Conservation (phyloP, 1,140 invertebrate species). For the Rhysida immarginata region DNA sequence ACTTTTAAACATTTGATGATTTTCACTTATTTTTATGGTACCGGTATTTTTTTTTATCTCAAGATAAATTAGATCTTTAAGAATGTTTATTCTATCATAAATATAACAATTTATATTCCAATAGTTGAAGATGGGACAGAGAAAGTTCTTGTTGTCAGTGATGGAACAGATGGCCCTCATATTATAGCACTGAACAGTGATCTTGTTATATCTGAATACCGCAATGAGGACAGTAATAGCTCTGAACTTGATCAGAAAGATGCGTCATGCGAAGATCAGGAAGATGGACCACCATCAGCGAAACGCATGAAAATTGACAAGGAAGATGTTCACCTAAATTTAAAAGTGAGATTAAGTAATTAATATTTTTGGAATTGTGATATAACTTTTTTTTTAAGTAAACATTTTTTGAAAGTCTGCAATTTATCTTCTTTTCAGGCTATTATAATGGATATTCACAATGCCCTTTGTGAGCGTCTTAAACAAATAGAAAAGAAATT, state of each 20-base stretch:
- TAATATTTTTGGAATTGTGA: too few relatives aligned
- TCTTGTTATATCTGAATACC: not conserved
- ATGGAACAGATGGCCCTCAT: not conserved
- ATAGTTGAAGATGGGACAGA: not conserved
- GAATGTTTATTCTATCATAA: not conserved
- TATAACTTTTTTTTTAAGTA: not conserved
- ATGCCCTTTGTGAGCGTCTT: conserved; percentile 27
- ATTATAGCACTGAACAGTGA: not conserved
- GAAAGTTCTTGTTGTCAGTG: not conserved
- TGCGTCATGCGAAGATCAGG: not conserved
- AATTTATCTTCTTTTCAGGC: conserved; percentile 22
- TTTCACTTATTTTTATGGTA: too few relatives aligned
- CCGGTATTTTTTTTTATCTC: too few relatives aligned
- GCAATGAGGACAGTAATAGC: not conserved
- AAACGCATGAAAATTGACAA: not conserved
- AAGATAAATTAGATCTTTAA: too few relatives aligned
- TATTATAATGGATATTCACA: conserved; percentile 30
- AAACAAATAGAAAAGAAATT: conserved; percentile 29
- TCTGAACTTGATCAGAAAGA: not conserved
- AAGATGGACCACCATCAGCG: not conserved
- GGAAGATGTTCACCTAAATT: too few relatives aligned
- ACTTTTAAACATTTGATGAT: too few relatives aligned
- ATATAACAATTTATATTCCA: not conserved
- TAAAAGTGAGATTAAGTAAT: too few relatives aligned
- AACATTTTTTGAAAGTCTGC: too few relatives aligned